Percentiles rank a stretch among this genome's conserved stretches.
These are phyloP conservation scores for Solenodon paradoxus DNA, from an alignment of 2,113 vertebrate species.

Conservation along the genomic window DNA sequence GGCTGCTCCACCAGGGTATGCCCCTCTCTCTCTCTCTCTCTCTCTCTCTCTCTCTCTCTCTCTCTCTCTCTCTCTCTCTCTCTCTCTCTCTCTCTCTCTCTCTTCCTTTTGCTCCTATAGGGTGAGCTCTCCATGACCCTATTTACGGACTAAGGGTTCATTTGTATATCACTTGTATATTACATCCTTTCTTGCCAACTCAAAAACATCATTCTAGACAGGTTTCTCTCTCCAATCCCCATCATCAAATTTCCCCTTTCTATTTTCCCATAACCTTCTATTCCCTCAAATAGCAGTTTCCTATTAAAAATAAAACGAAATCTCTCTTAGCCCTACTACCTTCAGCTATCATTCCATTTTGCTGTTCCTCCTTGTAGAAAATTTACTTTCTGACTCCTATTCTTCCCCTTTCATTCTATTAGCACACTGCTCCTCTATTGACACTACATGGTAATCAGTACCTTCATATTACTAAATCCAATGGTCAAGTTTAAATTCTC, in stretches of 20 bases:
- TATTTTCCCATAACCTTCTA: background rate
- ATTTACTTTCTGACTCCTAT: background rate
- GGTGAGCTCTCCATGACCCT: background rate
- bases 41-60: too few relatives aligned
- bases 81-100: too few relatives aligned
- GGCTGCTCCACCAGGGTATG: too few relatives aligned
- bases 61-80: too few relatives aligned
- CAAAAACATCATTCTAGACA: background rate
- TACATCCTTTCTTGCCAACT: background rate
- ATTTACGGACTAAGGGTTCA: background rate
- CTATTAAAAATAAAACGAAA: background rate
- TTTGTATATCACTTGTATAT: too few relatives aligned
- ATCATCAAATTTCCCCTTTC: background rate
- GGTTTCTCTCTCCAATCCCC: background rate
- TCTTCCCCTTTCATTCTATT: background rate
- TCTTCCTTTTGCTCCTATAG: background rate
- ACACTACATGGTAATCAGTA: background rate
- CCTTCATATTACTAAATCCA: too few relatives aligned
- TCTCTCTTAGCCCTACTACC: background rate
- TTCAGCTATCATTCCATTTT: background rate
- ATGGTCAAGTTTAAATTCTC: background rate
- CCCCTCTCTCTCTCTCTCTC: too few relatives aligned
- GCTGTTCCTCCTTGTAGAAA: background rate
- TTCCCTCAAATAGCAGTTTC: background rate
- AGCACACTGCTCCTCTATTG: background rate